Conservation (phyloP, 2,113 vertebrate genomes). For the Anguilla rostrata region DNA sequence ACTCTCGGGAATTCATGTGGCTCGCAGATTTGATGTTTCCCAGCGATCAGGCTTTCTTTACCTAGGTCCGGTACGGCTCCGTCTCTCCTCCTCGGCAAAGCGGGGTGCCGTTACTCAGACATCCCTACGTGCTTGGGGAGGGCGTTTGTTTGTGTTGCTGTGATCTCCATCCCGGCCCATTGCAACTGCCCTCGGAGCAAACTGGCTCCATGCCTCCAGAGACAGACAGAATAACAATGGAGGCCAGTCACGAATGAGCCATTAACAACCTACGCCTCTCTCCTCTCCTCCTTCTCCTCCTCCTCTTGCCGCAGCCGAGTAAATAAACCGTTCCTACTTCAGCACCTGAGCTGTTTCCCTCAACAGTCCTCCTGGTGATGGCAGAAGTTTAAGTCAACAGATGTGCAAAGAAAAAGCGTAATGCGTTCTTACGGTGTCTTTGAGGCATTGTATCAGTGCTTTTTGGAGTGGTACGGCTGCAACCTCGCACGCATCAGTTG, state of each 20-base stretch:
- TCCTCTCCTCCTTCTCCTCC: no score
- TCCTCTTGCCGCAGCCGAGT: neutral
- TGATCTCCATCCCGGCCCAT: neutral
- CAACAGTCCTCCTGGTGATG: no score
- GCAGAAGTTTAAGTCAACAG: no score
- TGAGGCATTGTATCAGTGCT: no score
- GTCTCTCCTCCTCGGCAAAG: neutral
- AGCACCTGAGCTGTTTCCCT: no score
- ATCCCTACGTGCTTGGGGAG: neutral
- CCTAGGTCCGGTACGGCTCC: neutral
- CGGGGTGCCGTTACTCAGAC: neutral
- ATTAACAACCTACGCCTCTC: neutral
- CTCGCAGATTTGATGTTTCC: no score
- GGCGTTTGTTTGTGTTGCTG: neutral
- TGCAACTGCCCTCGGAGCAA: neutral
- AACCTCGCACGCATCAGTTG: no score
- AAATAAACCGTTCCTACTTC: neutral
- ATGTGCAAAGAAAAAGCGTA: no score
- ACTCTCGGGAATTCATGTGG: no score
- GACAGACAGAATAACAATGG: neutral
- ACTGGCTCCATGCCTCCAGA: neutral
- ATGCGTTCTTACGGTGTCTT: no score
- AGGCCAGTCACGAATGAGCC: neutral
- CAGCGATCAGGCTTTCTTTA: no score
- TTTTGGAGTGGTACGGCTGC: no score